Base-by-base conservation (phyloP, 1,140 invertebrate species). In the Ceratosolen fusciceps region DNA sequence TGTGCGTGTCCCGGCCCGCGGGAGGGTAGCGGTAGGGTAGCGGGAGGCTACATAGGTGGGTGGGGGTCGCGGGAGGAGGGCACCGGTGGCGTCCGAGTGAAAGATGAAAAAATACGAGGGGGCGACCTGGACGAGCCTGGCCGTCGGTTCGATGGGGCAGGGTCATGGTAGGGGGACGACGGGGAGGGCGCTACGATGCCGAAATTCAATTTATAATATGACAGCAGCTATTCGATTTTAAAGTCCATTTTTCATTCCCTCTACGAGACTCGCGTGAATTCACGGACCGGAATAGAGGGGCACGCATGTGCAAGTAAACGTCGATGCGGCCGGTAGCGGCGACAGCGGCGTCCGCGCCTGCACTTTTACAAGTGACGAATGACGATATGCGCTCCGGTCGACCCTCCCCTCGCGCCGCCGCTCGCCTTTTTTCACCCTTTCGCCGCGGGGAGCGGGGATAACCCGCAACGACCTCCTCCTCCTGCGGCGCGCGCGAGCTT, bases 131-230 rank as follows among this genome's bases (percentile, higher is more conserved):
- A 3, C 2, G 14, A 19, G 49, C 3, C 49, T 47, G 43, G 49
- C 3, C 49, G 49, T 21, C 19, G 9, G 19, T 21, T 21, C 2
- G 3, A 16, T 19, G 14, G 14, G 49, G 49, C 5, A 43, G 49
- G 12, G 12, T 19, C 49, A 19, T 9, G 49, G 49, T 21, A 52
- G 49, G 19, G 43, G 49, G 21, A 52, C 12, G 49, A 21, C 19
- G 12, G 21, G 68, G 77, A 65, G 80, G 83, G 82, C 84, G 82
- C 83, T 83, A 79, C 83, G 83, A 83, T 84, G 82, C 82, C 83
- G 82, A 88, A 88, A 88, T 87, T 88, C 87, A 88, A 88, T 88
- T 87, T 87, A 88, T 87, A 87, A 87, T 88, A 85, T 86, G 85
- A 88, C 86, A 87, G 86, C 82, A 84, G 86, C 83, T 86, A 86